Percentiles rank a stretch among this genome's conserved stretches.
These are phyloP conservation scores for Synanthedon tipuliformis DNA, from an alignment of 2,888 invertebrate genomes.

Conservation along the genomic window DNA sequence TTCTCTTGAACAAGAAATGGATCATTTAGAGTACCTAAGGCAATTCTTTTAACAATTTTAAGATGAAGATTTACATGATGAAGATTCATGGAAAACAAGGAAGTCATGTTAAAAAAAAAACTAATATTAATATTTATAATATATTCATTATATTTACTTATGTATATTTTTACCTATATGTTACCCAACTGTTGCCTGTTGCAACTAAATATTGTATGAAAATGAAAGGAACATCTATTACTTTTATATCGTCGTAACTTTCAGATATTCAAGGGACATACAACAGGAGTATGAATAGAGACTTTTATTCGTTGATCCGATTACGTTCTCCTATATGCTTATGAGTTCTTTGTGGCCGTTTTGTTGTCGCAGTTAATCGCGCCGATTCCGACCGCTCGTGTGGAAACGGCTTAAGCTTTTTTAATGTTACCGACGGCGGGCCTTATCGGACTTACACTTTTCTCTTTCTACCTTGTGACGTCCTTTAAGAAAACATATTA, in stretches of 20 bases:
- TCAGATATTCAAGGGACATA: constrained; percentile 3
- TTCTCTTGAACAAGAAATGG: too few species aligned
- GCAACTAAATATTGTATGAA: constrained; percentile 4
- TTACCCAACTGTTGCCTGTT: too few species aligned
- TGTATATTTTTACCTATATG: too few species aligned
- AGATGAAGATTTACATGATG: too few species aligned
- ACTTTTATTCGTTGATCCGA: constrained; percentile 63
- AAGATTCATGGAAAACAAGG: too few species aligned
- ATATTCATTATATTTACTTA: too few species aligned
- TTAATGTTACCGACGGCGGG: neutral
- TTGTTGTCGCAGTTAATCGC: constrained; percentile 44
- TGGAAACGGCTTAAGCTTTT: constrained; percentile 15
- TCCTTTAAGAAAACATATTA: too few species aligned
- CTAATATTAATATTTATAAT: too few species aligned
- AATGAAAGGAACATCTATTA: constrained; percentile 19
- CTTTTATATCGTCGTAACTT: constrained; percentile 2
- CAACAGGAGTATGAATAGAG: constrained; percentile 4
- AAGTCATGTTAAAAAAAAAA: too few species aligned
- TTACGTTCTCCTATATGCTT: constrained; percentile 56
- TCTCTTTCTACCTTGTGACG: too few species aligned
- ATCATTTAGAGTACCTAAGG: too few species aligned
- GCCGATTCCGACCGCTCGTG: constrained; percentile 38
- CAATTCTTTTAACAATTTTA: too few species aligned
- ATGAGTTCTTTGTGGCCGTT: constrained; percentile 56
- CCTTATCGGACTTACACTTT: neutral